Percentiles rank a stretch among this genome's conserved stretches.
These are phyloP conservation scores for Plectrocnemia conspersa DNA, from an alignment of 1,140 invertebrate species.

Conservation along the genomic window DNA sequence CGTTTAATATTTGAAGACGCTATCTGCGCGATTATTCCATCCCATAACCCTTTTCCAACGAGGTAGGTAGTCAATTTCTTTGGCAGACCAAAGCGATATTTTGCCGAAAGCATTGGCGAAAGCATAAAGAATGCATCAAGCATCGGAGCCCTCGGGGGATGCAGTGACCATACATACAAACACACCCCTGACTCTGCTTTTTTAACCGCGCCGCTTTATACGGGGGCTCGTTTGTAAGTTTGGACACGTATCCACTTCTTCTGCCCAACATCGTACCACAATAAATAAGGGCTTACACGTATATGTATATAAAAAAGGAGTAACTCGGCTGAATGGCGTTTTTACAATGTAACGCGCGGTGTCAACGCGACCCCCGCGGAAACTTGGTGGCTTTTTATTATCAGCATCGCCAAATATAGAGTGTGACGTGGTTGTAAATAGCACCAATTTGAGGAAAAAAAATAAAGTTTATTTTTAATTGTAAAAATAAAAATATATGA, in stretches of 20 bases:
- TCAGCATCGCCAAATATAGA: too few relatives aligned
- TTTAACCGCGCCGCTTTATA: conserved; percentile 11
- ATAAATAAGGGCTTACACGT: conserved; percentile 34
- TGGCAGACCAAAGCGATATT: neutral
- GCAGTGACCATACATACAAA: conserved; percentile 23
- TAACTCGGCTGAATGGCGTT: conserved; percentile 17
- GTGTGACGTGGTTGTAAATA: too few relatives aligned
- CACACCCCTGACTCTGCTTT: conserved; percentile 11
- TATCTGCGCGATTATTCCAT: too few relatives aligned
- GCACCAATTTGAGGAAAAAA: too few relatives aligned
- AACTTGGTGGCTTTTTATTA: too few relatives aligned
- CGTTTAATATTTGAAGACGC: too few relatives aligned
- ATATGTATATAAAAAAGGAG: conserved; percentile 27
- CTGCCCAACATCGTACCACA: conserved; percentile 24
- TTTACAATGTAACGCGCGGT: conserved; percentile 16
- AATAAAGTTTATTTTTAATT: too few relatives aligned
- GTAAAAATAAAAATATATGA: too few relatives aligned
- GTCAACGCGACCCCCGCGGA: too few relatives aligned
- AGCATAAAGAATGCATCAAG: conserved; percentile 32
- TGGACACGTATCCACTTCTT: conserved; percentile 28
- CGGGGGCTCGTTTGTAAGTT: conserved; percentile 14
- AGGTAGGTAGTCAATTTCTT: neutral
- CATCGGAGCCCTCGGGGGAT: conserved; percentile 21
- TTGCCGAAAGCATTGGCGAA: neutral
- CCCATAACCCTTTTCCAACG: neutral